Evolutionary conservation across 2,113 vertebrate species (phyloP), one percentile per base, ranked within the genome.

Genomic region (Fulmarus glacialis): DNA sequence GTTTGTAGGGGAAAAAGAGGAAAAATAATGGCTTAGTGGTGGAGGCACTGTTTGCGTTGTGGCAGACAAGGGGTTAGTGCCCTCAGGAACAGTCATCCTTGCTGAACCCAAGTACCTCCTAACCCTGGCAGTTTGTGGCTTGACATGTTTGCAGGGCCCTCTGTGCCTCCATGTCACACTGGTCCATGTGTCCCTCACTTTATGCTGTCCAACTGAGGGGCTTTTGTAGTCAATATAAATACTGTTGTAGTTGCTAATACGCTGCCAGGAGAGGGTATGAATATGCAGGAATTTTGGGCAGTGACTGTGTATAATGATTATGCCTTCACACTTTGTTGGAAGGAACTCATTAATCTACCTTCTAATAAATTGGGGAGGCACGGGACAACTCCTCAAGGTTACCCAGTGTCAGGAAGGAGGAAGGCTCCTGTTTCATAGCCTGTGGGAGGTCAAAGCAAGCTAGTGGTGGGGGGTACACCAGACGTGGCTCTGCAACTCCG

Each of bases 381-480:
- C 20, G 59, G 52, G 32, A 40, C 4, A 24, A 43, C 73, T 53
- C 64, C 80, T 94, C 94, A 82, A 89, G 96, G 94, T 97, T 94
- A 90, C 52, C 40, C 34, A 6, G 82, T 82, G 77, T 73, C 52
- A 27, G 50, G 34, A 52, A 52, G 88, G 97, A 92, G 52, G 50
- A 85, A 82, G 70, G 52, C 34, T 80, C 58, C 47, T 11, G 34
- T 83, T 87, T 53, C 36, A 5, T 8, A 45, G 30, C 59, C 90
- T 80, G 17, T 89, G 91, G 29, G 64, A 97, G 86, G 92, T 90
- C 83, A 58, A 70, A 90, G 32, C 89, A 94, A 80, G 80, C 70
- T 90, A 68, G 24, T 34, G 77, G 8, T 4, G 48, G 43, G 24
- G 79, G 86, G 52, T 43, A 80, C 91, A 75, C 89, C 60, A 83